Conservation (phyloP, 2,888 invertebrate genomes). For the Celastrina argiolus region DNA sequence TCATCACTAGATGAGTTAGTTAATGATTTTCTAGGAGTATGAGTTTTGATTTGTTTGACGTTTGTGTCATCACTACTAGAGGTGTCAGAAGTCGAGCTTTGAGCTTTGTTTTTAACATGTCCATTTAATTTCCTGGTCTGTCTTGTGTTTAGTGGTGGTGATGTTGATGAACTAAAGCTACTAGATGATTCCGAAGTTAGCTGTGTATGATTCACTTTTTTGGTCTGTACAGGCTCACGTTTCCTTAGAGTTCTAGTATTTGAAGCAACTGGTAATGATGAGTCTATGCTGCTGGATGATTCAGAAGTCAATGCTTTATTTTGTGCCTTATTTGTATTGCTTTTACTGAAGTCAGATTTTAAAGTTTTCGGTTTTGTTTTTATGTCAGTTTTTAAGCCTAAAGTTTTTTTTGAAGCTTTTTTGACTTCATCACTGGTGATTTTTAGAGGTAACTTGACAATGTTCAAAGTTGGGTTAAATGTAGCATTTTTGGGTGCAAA, state of each 20-base stretch:
- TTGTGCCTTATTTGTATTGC: slow-evolving; percentile 5
- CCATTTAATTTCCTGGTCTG: slow-evolving; percentile 22
- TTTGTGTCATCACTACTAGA: not conserved
- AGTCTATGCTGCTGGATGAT: slow-evolving; percentile 18
- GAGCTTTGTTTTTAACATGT: not conserved
- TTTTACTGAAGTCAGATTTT: slow-evolving; percentile 25
- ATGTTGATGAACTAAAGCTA: not conserved
- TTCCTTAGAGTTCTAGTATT: not conserved
- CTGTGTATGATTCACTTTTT: not conserved
- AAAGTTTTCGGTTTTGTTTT: slow-evolving; percentile 25
- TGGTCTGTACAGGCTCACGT: not conserved
- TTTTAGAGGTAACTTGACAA: slow-evolving; percentile 43
- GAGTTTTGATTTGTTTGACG: not conserved
- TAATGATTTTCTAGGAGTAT: slow-evolving; percentile 4
- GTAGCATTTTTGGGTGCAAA: slow-evolving; percentile 76
- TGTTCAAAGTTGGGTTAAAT: slow-evolving; percentile 64
- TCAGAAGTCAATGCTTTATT: not conserved
- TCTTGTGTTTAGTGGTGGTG: not conserved
- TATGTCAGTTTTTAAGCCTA: slow-evolving; percentile 35
- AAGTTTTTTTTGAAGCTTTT: not conserved
- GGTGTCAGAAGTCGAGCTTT: not conserved
- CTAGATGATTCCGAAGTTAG: not conserved
- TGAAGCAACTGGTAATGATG: not conserved
- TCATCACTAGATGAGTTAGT: not conserved
- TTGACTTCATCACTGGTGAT: slow-evolving; percentile 13